Percentiles rank a stretch among this genome's conserved stretches.
Evolutionary conservation across 2,797 vertebrate genomes (phyloP).

Genomic region (Pseudochirops corinnae): DNA sequence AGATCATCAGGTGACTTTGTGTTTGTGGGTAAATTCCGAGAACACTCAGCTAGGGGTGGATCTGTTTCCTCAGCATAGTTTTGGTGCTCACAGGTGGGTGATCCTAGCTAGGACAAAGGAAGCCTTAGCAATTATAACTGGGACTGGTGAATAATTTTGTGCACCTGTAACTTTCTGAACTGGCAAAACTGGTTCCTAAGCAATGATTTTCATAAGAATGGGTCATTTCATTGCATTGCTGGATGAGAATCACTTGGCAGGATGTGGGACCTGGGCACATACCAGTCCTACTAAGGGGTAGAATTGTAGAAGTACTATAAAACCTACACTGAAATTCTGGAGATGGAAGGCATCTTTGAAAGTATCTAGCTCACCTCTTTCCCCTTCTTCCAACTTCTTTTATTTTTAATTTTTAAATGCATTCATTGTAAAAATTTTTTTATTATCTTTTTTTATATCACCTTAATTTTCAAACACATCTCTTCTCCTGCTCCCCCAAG

Average conservation of each 20-base stretch:
- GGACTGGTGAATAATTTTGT: conserved; percentile 27
- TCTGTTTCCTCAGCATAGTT: conserved; percentile 33
- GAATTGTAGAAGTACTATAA: neutral
- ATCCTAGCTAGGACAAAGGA: conserved; percentile 38
- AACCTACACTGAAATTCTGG: neutral
- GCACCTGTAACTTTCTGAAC: conserved; percentile 19
- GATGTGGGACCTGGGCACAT: conserved; percentile 31
- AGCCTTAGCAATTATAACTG: neutral
- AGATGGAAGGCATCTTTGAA: conserved; percentile 1
- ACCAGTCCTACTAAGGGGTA: neutral
- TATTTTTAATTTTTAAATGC: neutral
- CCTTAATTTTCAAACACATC: neutral
- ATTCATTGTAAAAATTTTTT: neutral
- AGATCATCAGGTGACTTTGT: conserved; percentile 16
- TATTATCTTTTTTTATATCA: neutral
- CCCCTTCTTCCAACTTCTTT: neutral
- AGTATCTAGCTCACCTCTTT: neutral
- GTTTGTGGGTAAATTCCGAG: conserved; percentile 41
- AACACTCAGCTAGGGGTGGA: conserved; percentile 24
- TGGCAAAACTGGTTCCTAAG: neutral
- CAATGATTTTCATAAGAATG: conserved; percentile 42
- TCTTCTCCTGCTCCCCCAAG: neutral
- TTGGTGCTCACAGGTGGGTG: neutral
- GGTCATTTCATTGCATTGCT: neutral
- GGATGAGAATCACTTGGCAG: neutral